Base-by-base conservation (phyloP, 1,140 invertebrate species). In the Manduca sexta region DNA sequence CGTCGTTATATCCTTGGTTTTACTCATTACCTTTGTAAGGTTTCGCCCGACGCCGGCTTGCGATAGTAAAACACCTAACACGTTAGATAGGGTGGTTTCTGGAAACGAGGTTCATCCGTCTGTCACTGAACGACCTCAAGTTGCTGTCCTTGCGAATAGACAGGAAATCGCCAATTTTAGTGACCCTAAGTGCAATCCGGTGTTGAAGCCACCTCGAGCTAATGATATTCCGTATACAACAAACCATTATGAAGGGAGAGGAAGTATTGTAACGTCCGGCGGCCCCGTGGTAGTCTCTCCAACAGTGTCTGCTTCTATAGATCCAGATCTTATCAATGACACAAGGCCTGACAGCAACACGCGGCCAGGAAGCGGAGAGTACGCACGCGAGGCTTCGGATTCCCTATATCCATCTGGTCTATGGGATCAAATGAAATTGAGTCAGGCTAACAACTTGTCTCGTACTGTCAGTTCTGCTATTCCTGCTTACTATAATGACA, bases 271-370 rank as follows among this genome's bases (percentile, higher is more conserved):
- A 13, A 89, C 88, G 17, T 78, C 87, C 1, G 84, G 86, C 5
- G 85, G 80, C 13, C 86, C 89, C 1, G 88, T 88, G 8, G 92
- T 90, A 53, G 90, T 92, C 1, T 93, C 92, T 10, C 91, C 92
- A 14, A 91, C 91, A 1, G 90, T 90, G 3, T 88, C 91, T 37
- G 89, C 90, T 1, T 90, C 91, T 49, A 93, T 94, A 49, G 93
- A 95, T 71, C 93, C 93, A 4, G 94, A 95, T 74, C 84, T 95
- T 30, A 95, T 95, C 60, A 92, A 93, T 60, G 93, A 95, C 64
- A 93, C 93, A 0, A 88, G 90, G 64, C 86, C 88, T 17, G 89
- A 88, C 11, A 89, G 88, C 54, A 69, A 45, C 16, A 56, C 71
- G 53, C 71, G 89, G 41, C 89, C 89, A 37, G 87, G 84, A 26